Percentiles rank a stretch among this genome's conserved stretches.
Conservation (phyloP, 2,113 vertebrate species). For the Fukomys damarensis region DNA sequence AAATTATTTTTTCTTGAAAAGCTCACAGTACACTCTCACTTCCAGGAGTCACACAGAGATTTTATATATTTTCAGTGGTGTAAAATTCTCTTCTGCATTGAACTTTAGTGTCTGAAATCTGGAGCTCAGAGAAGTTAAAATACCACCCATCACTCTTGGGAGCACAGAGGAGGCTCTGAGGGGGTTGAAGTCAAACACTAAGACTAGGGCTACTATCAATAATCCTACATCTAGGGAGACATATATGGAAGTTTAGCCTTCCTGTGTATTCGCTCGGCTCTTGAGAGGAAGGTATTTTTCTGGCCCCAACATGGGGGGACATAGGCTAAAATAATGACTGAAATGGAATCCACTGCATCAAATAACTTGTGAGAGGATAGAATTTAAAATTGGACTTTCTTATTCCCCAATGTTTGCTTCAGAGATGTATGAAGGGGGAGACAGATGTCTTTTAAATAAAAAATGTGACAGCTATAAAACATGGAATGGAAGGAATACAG, state of each 20-base stretch:
- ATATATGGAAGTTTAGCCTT: constrained; percentile 85
- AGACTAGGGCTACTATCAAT: constrained; percentile 70
- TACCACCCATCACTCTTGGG: constrained; percentile 41
- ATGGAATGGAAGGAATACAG: constrained; percentile 26
- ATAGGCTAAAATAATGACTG: constrained; percentile 79
- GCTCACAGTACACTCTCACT: constrained; percentile 1
- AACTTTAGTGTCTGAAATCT: constrained; percentile 63
- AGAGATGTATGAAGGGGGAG: constrained; percentile 77
- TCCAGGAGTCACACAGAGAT: constrained; percentile 14
- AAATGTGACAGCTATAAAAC: constrained; percentile 82
- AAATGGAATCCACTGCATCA: constrained; percentile 84
- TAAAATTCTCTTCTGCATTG: constrained; percentile 68
- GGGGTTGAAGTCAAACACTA: constrained; percentile 80
- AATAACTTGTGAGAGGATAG: constrained; percentile 83
- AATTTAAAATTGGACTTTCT: constrained; percentile 87
- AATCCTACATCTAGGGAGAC: constrained; percentile 77
- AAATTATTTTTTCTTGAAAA: constrained; percentile 52
- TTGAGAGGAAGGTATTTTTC: constrained; percentile 74
- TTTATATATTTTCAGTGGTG: constrained; percentile 52
- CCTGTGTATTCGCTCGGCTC: constrained; percentile 81
- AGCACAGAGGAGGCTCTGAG: constrained; percentile 64
- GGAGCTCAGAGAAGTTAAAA: constrained; percentile 71
- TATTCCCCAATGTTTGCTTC: constrained; percentile 82
- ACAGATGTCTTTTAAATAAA: constrained; percentile 84
- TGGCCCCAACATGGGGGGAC: constrained; percentile 44